Base-by-base conservation (phyloP, 1,140 invertebrate genomes). In the Galendromus occidentalis region DNA sequence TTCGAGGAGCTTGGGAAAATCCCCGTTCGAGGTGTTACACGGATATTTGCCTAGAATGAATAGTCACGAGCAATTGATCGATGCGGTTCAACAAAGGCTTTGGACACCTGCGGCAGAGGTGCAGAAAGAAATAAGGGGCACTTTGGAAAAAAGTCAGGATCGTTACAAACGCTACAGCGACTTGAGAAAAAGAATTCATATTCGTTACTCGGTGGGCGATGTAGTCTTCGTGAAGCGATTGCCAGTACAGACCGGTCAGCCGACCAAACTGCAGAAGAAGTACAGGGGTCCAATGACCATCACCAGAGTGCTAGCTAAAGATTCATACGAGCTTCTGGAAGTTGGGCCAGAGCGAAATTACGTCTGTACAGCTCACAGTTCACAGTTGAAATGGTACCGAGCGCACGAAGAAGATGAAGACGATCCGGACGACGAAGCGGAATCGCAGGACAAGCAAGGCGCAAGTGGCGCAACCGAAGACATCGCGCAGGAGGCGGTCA, bases 151-250 rank as follows among this genome's bases (percentile, higher is more conserved):
- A 20, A 28, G 18, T 47, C 45, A 47, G 45, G 28, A 22, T 20
- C 18, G 18, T 5, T 47, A 47, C 45, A 47, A 47, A 14, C 7
- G 7, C 45, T 28, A 47, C 7, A 22, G 28, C 45, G 45, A 47
- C 14, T 22, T 22, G 28, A 20, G 45, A 14, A 47, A 28, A 28
- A 47, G 28, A 47, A 20, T 28, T 20, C 45, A 47, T 14, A 47
- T 28, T 47, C 18, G 18, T 6, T 30, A 30, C 29, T 30, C 20
- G 7, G 63, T 64, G 20, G 63, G 63, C 4, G 63, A 64, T 64
- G 63, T 64, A 5, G 63, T 64, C 7, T 20, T 44, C 18, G 63
- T 64, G 63, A 64, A 44, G 17, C 63, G 63, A 7, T 14, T 64
- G 29, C 29, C 63, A 12, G 63, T 33, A 18, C 63, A 22, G 20